These are phyloP conservation scores for Germaria angustata DNA, from an alignment of 2,888 invertebrate species.

Conservation along the genomic window DNA sequence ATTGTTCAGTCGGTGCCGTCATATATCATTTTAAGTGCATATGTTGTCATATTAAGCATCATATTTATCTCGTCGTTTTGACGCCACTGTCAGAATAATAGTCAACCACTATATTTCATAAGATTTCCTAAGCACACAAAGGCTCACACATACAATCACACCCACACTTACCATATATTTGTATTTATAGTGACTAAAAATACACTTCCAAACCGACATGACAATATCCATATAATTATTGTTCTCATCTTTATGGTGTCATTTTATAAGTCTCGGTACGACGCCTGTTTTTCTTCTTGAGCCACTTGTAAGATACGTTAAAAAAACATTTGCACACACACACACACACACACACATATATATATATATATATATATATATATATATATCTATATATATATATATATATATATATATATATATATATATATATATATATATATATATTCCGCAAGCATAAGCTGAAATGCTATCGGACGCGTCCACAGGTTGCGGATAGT, in stretches of 20 bases:
- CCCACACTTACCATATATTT: not conserved
- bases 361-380: not conserved
- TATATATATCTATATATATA: too few relatives aligned
- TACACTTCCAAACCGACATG: constrained; percentile 6
- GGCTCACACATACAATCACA: not conserved
- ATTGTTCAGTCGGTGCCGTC: constrained; percentile 53
- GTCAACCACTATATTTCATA: constrained; percentile 49
- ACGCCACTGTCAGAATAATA: constrained; percentile 62
- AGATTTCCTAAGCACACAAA: constrained; percentile 23
- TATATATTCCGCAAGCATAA: too few relatives aligned
- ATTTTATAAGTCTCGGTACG: constrained; percentile 33
- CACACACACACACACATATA: not conserved
- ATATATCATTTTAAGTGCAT: constrained; percentile 67
- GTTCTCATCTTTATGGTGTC: constrained; percentile 52
- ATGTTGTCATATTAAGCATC: constrained; percentile 66
- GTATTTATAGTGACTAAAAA: constrained; percentile 5
- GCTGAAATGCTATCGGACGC: too few relatives aligned
- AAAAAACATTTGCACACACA: not conserved
- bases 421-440: too few relatives aligned
- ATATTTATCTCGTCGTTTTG: constrained; percentile 66
- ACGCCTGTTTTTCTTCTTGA: constrained; percentile 38
- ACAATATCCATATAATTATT: constrained; percentile 43
- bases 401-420: not conserved
- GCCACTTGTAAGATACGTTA: not conserved
- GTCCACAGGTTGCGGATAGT: too few relatives aligned